Conservation (phyloP, 2,888 invertebrate species). For the Chymomyza caudatula region DNA sequence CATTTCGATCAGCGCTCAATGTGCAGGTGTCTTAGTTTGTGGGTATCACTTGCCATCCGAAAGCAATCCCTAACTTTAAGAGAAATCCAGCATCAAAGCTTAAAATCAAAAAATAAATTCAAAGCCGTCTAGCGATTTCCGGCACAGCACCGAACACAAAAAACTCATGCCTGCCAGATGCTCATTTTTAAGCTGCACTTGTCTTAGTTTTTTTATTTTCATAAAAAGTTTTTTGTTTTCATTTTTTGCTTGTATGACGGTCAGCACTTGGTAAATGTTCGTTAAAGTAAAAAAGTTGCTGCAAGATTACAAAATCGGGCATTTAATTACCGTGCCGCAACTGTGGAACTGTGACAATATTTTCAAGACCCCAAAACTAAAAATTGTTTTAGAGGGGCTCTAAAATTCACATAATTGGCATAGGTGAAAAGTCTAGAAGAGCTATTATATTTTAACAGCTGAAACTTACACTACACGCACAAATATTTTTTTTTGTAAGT, state of each 20-base stretch:
- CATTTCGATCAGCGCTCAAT: too few species aligned
- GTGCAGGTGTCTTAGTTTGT: too few species aligned
- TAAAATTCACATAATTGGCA: not conserved
- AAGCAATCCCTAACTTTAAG: too few species aligned
- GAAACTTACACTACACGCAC: not conserved
- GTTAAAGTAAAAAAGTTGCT: not conserved
- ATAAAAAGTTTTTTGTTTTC: conserved; percentile 40
- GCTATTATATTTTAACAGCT: not conserved
- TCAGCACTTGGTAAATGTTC: not conserved
- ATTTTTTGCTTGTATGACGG: conserved; percentile 14
- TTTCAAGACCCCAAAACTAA: not conserved
- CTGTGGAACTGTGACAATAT: not conserved
- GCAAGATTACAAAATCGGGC: not conserved
- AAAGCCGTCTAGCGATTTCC: too few species aligned
- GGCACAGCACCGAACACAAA: not conserved
- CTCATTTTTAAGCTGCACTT: conserved; percentile 4
- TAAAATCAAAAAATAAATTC: too few species aligned
- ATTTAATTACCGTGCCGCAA: not conserved
- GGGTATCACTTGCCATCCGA: too few species aligned
- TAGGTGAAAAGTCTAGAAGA: not conserved
- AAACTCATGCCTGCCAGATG: not conserved
- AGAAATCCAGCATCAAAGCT: too few species aligned
- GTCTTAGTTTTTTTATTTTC: conserved; percentile 30
- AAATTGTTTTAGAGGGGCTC: not conserved
- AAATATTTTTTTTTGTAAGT: not conserved